Base-by-base conservation (phyloP, 2,113 vertebrate species). In the Oreocharis arfaki region DNA sequence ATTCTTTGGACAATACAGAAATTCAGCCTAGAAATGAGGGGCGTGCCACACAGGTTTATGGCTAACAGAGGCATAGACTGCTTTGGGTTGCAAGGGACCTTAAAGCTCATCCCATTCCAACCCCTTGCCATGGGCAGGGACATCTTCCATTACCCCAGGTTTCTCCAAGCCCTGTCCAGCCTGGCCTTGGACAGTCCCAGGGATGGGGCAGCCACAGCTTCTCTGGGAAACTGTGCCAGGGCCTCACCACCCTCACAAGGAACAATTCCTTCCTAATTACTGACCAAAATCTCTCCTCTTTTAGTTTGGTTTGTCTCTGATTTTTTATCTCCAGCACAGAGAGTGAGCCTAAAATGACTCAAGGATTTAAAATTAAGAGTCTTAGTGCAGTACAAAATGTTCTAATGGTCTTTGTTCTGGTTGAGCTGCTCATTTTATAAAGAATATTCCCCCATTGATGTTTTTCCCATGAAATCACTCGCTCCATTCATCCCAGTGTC, bases 141-240 rank as follows among this genome's bases (percentile, higher is more conserved):
- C 69, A n/a, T 5, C 24, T 89, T 3, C 39, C 46, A 53, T 20
- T 7, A 2, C 1, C 11, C 39, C 47, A 53, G 21, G n/a, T 0
- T 61, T 46, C 47, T 61, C n/a, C 30, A 30, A 41, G 11, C 16
- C n/a, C 17, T 3, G 0, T 76, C 20, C 69, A 75, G 0, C 28
- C 39, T 53, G 39, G 9, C 14, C 47, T 27, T 19, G 41, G 21
- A 28, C 35, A 55, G 10, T 69, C 0, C 17, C 55, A 76, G 47
- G 53, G 28, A 15, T 53, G 78, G 20, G 19, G 24, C 46, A 68
- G 39, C 24, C 55, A 5, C 47, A 41, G 47, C 30, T 75, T 9
- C 69, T 55, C 21, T 76, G 55, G 11, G 30, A 2, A 60, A 0
- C 20, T 23, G 20, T 83, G 20, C 61, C 47, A 69, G 41, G 11